phyloP scores from a whole-genome alignment of 1,140 invertebrate genomes.

The Sycophaga agraensis region DNA sequence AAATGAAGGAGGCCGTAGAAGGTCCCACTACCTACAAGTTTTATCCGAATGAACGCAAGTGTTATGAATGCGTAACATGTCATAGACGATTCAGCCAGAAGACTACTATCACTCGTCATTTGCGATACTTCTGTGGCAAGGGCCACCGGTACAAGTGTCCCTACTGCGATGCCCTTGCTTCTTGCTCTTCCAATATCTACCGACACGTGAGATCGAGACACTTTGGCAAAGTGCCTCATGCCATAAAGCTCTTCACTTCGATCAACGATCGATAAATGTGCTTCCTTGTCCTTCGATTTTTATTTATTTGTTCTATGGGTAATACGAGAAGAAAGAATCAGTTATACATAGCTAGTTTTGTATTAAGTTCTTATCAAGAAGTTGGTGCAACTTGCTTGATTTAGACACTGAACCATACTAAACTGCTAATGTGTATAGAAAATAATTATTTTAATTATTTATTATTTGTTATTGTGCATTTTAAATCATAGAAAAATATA shows the following conservation, averaged over 20 bases:
- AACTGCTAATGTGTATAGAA: no score
- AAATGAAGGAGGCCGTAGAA: neutral
- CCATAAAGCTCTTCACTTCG: constrained; percentile 43
- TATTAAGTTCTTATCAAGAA: no score
- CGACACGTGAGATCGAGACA: constrained; percentile 43
- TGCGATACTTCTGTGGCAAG: constrained; percentile 48
- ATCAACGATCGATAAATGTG: constrained; percentile 25
- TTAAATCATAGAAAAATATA: no score
- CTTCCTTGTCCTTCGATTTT: no score
- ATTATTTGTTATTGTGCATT: no score
- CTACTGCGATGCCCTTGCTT: constrained; percentile 44
- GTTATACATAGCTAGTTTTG: no score
- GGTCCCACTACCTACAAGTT: constrained; percentile 32
- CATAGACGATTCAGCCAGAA: constrained; percentile 49
- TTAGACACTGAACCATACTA: no score
- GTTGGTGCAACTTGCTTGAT: no score
- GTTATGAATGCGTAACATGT: constrained; percentile 52
- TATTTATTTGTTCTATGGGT: no score
- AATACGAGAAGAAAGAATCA: no score
- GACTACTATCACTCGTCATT: constrained; percentile 46
- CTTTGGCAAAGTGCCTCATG: constrained; percentile 28
- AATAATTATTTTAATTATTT: no score
- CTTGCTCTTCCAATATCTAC: constrained; percentile 50
- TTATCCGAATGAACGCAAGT: constrained; percentile 41
- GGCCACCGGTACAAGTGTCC: constrained; percentile 48